Evolutionary conservation across 2,888 invertebrate species (phyloP).

Genomic region (Zaprionus obscuricornis): DNA sequence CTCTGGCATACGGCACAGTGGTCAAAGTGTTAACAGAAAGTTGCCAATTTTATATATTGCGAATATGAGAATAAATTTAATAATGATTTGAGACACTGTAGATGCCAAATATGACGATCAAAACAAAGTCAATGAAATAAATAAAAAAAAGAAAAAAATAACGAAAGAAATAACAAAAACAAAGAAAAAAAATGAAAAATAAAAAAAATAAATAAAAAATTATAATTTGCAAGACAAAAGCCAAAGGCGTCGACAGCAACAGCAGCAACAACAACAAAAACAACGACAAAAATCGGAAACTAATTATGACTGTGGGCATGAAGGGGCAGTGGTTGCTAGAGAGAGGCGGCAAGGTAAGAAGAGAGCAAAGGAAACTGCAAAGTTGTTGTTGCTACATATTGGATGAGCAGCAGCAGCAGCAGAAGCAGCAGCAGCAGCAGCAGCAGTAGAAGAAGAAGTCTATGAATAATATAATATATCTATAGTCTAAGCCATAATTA

Average conservation of each 20-base stretch:
- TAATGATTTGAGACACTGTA: too few relatives aligned
- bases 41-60: neutral
- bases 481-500: slow-evolving; percentile 23
- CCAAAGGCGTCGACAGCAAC: slow-evolving; percentile 2
- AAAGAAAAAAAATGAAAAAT: slow-evolving; percentile 13
- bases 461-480: too few relatives aligned
- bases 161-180: slow-evolving; percentile 19
- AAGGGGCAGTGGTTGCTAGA: neutral
- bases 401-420: neutral
- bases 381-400: too few relatives aligned
- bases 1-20: slow-evolving; percentile 62
- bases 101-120: slow-evolving; percentile 50
- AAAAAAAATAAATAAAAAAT: slow-evolving; percentile 9
- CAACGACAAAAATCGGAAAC: slow-evolving; percentile 35
- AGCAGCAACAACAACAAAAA: slow-evolving; percentile 14
- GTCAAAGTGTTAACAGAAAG: slow-evolving; percentile 9
- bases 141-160: slow-evolving; percentile 13
- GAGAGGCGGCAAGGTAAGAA: too few relatives aligned
- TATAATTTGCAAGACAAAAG: slow-evolving; percentile 44
- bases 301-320: slow-evolving; percentile 19
- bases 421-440: too few relatives aligned
- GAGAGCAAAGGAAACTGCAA: too few relatives aligned
- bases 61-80: too few relatives aligned
- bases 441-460: too few relatives aligned
- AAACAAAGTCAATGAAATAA: slow-evolving; percentile 59